Evolutionary conservation across 2,888 invertebrate species (phyloP), one percentile per base, ranked within the genome.

Genomic region (Psylliodes chrysocephalus): DNA sequence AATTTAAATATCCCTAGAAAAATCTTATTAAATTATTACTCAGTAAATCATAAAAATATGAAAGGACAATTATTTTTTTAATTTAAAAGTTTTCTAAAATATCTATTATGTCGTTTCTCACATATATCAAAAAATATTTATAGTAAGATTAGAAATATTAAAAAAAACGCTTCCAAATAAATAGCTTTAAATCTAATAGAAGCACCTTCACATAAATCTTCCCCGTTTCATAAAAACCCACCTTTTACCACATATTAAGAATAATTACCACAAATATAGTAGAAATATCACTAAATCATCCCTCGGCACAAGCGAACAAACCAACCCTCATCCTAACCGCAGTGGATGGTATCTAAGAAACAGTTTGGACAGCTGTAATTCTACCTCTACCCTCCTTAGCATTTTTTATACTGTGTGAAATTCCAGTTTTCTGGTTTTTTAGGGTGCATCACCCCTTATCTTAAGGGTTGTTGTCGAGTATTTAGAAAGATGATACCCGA

Each of bases 401-500:
- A 72, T 71, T 69, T 73, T 66, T 72, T 73, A n/a, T 71, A 77
- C 73, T 79, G 79, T 79, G 79, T 79, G 79, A 79, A 79, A 79
- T 79, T 79, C 73, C 74, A 74, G 75, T 78, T 79, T 78, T 78
- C 75, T 75, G 77, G 74, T 71, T 73, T 74, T 77, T 74, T 71
- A 71, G 73, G 72, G 70, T 72, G 70, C 71, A n/a, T 72, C 75
- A 74, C 73, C 75, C 77, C 77, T 73, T 73, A 68, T 60, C 64
- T 60, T 71, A 73, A 74, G 76, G 77, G 74, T 74, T 73, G 72
- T 44, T 59, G 35, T 40, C 47, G 66, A 65, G 67, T 67, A 64
- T 73, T 77, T 73, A 75, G 81, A 77, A 81, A 81, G 79, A 77
- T 78, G 81, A 81, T 81, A 81, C 77, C 68, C 77, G 79, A 81